phyloP scores from a whole-genome alignment of 35 echinoderm and acorn worm genomes.

The Nesometra sesokonis region DNA sequence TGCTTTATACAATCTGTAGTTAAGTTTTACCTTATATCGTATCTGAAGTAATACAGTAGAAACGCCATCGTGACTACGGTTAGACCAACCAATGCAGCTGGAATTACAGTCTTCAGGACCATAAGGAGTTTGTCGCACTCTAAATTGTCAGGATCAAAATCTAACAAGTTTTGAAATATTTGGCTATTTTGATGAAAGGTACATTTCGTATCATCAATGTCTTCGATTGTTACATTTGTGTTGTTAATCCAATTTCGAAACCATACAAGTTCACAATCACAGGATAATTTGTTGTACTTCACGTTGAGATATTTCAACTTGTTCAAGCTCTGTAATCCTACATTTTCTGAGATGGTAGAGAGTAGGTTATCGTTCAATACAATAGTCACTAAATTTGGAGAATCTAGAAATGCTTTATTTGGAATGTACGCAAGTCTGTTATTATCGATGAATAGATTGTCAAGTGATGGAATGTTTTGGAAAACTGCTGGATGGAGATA shows the following conservation, averaged over 20 bases:
- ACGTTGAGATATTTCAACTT: constrained; percentile 31
- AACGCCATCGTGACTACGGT: not conserved
- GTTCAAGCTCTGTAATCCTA: constrained; percentile 13
- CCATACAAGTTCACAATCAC: constrained; percentile 61
- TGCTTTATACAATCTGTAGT: no score
- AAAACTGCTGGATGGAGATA: no score
- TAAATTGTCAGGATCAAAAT: not conserved
- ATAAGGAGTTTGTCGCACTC: not conserved
- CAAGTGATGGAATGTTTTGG: no score
- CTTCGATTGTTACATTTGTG: constrained; percentile 20
- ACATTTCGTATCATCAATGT: constrained; percentile 31
- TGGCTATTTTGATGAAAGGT: constrained; percentile 12
- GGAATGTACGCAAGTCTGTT: constrained; percentile 61
- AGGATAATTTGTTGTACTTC: constrained; percentile 44
- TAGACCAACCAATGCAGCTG: not conserved
- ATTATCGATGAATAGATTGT: no score
- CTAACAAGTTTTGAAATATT: no score
- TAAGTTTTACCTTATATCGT: not conserved
- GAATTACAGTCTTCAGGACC: not conserved
- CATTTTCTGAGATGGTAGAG: constrained; percentile 8
- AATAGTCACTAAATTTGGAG: constrained; percentile 13
- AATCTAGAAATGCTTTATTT: constrained; percentile 14
- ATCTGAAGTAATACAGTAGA: not conserved
- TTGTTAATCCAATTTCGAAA: constrained; percentile 59
- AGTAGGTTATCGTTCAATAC: constrained; percentile 41